Evolutionary conservation across 2,888 invertebrate genomes (phyloP), one percentile per base, ranked within the genome.

Genomic region (Amphipoea lucens): DNA sequence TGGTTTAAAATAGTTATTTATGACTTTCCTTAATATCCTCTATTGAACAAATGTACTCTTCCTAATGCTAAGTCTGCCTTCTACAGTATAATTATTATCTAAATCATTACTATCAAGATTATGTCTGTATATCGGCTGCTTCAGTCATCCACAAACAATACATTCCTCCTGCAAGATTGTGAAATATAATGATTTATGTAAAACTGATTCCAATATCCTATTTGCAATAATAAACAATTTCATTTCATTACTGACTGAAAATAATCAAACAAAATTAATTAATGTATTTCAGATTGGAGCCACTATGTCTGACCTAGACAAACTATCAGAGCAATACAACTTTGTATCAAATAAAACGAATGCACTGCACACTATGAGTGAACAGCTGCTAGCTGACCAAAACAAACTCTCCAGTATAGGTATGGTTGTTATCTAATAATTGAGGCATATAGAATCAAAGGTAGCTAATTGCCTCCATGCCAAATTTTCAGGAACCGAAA

Each of bases 301-400:
- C 48, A 98, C 98, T 29, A 96, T 99, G 91, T 97, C 97, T 42
- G 98, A 98, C 86, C 97, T 99, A 69, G 97, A 97, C 66, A 97
- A 97, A 65, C 95, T 99, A 0, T 97, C 98, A 66, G 97, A 97
- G 75, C 98, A 99, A 90, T 99, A 99, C 92, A 97, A 98, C 75
- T 97, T 98, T 92, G 99, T 99, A 0, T 98, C 99, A 0, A 98
- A 98, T 81, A 99, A 99, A 96, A 99, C 99, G 0, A 99, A 98
- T 93, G 98, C 99, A 0, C 96, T 99, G 7, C 99, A 99, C 93
- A 98, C 98, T 81, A 98, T 99, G 86, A 99, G 99, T 94, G 99
- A 99, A 92, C 98, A 99, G 91, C 96, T 99, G 12, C 97, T 99
- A 83, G 98, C 98, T 3, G 99, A 99, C 92, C 99, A 99, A 96